These are phyloP conservation scores for Sebastes itinus DNA, from an alignment of 2,797 vertebrate species.

Conservation along the genomic window DNA sequence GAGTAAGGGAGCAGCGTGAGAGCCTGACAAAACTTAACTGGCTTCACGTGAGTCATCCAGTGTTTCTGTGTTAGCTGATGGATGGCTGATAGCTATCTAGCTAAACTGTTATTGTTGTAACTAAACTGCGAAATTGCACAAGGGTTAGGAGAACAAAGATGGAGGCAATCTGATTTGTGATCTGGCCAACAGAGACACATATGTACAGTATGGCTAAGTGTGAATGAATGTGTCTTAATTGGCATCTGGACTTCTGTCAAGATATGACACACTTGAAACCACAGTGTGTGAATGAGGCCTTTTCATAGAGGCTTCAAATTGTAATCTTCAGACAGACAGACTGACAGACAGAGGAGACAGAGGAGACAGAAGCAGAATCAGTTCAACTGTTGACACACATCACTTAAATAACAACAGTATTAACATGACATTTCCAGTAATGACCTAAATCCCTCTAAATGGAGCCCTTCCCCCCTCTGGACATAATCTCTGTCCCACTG, in stretches of 20 bases:
- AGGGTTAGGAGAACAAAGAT: too few species aligned
- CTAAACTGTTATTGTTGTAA: not conserved
- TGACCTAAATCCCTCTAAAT: slow-evolving; percentile 60
- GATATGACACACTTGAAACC: not conserved
- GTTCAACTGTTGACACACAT: slow-evolving; percentile 35
- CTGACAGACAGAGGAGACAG: not conserved
- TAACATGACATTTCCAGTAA: slow-evolving; percentile 49
- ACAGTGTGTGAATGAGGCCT: not conserved
- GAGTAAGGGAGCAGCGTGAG: not conserved
- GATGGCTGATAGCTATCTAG: too few species aligned
- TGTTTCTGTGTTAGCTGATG: not conserved
- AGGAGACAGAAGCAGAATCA: not conserved
- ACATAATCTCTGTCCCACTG: slow-evolving; percentile 41
- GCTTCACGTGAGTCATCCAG: not conserved
- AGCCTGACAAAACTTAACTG: not conserved
- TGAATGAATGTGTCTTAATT: not conserved
- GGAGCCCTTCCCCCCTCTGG: slow-evolving; percentile 38
- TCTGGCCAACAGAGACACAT: not conserved
- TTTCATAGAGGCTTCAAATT: not conserved
- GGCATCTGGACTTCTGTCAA: not conserved
- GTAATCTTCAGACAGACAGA: not conserved
- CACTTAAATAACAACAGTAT: slow-evolving; percentile 45
- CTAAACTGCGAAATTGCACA: not conserved
- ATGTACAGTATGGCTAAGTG: not conserved
- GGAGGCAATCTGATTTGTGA: not conserved